Base-by-base conservation (phyloP, 2,113 vertebrate genomes). In the Nerophis ophidion region DNA sequence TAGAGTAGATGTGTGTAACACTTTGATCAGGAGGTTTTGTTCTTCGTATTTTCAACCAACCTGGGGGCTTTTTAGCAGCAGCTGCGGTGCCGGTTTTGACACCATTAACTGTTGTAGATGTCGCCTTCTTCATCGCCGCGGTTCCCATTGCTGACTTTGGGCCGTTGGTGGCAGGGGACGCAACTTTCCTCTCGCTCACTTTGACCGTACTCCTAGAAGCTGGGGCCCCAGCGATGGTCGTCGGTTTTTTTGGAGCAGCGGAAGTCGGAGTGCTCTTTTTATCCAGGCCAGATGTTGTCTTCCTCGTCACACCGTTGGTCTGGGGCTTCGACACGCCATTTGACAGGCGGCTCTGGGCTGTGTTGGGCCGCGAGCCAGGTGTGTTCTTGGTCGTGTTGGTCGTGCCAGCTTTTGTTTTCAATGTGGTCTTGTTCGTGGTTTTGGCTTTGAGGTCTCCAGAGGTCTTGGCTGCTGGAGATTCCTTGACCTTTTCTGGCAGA, bases 291-390 rank as follows among this genome's bases (percentile, higher is more conserved):
- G 80, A 15, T 0, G 67, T 33, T 35, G 83, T 56, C 70, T 91
- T 91, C 77, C 87, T 90, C 1, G 81, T 62, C 35, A 82, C 75
- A 1, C 81, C 84, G 6, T 87, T 78, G 64, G 75, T 85, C 72
- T 87, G 72, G 53, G 82, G 71, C 70, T 89, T 91, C 4, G 87
- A 79, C 10, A 74, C 65, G 13, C 90, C 90, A 0, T 91, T 91
- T 0, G 81, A 65, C 9, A 88, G 48, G 8, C 89, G 87, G 73
- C 69, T 82, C 77, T 81, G 86, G 26, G 75, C 6, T 1, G 80
- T 68, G 71, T 65, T 79, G 59, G 89, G 70, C 56, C 85, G 81
- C 8, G 88, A 66, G 53, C 70, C 71, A 0, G 81, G 0, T 1
- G 80, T 14, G 8, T 81, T 45, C 65, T 86, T 82, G 61, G 83